phyloP scores from a whole-genome alignment of 2,113 vertebrate genomes.

The Pygoscelis antarcticus region DNA sequence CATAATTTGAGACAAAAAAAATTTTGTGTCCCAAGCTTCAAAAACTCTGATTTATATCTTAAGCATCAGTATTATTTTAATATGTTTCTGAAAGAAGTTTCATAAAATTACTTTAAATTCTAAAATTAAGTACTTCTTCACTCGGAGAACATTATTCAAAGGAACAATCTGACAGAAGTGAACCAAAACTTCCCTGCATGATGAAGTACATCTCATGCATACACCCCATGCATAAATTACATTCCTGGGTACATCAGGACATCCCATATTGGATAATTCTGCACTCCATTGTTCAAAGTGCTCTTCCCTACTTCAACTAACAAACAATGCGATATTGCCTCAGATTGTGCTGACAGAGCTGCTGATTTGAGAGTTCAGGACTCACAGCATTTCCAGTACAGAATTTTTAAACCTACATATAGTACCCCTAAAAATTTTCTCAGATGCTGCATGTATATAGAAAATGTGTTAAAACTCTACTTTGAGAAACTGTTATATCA shows the following conservation, averaged over 20 bases:
- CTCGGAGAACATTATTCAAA: background rate
- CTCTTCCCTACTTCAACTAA: background rate
- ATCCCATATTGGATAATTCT: background rate
- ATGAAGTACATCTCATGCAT: background rate
- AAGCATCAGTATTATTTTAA: background rate
- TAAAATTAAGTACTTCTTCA: background rate
- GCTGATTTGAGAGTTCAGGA: background rate
- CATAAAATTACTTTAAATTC: background rate
- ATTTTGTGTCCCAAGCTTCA: background rate
- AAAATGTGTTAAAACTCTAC: background rate
- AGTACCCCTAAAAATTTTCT: background rate
- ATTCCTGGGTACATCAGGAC: background rate
- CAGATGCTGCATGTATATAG: background rate
- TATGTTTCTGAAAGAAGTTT: background rate
- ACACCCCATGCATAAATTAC: background rate
- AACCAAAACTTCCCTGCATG: background rate
- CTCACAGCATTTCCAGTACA: background rate
- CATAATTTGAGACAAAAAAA: background rate
- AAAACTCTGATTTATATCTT: background rate
- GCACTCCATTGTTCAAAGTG: background rate
- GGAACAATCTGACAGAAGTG: background rate
- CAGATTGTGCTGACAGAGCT: background rate
- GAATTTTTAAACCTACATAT: background rate
- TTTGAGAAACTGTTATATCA: background rate
- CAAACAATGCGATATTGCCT: background rate